Evolutionary conservation across 2,888 invertebrate species (phyloP).

Genomic region (Polyommatus iphigenia): DNA sequence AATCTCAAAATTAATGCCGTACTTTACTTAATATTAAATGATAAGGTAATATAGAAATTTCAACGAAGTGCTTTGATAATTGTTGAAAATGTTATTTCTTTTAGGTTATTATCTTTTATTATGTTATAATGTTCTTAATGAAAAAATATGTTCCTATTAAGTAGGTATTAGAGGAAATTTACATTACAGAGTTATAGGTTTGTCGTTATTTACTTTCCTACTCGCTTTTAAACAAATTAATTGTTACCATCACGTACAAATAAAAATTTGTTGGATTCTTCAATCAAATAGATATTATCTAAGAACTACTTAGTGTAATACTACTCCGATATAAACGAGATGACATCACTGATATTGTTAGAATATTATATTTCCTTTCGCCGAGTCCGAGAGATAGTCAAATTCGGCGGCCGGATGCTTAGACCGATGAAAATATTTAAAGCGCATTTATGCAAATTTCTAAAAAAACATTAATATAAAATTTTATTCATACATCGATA

Average conservation of each 20-base stretch:
- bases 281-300: not conserved
- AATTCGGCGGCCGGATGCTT: slow-evolving; percentile 17
- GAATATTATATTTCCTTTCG: slow-evolving; percentile 24
- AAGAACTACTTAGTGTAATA: not conserved
- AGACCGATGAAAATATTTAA: slow-evolving; percentile 17
- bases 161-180: not conserved
- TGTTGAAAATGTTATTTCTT: slow-evolving; percentile 27
- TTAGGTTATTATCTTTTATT: slow-evolving; percentile 19
- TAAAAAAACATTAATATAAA: not conserved
- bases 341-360: slow-evolving; percentile 19
- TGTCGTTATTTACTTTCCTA: not conserved
- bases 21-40: slow-evolving; percentile 35
- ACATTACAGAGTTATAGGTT: not conserved
- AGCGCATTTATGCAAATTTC: slow-evolving; percentile 12
- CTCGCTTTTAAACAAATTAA: not conserved
- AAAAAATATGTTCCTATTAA: not conserved
- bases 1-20: slow-evolving; percentile 36
- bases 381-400: not conserved
- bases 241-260: not conserved
- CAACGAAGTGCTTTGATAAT: slow-evolving; percentile 29
- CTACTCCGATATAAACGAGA: slow-evolving; percentile 17
- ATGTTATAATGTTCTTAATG: slow-evolving; percentile 10
- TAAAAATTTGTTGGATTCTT: not conserved
- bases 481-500: slow-evolving; percentile 21
- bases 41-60: slow-evolving; percentile 27